These are phyloP conservation scores for Melanogrammus aeglefinus DNA, from an alignment of 2,797 vertebrate species.

Conservation along the genomic window DNA sequence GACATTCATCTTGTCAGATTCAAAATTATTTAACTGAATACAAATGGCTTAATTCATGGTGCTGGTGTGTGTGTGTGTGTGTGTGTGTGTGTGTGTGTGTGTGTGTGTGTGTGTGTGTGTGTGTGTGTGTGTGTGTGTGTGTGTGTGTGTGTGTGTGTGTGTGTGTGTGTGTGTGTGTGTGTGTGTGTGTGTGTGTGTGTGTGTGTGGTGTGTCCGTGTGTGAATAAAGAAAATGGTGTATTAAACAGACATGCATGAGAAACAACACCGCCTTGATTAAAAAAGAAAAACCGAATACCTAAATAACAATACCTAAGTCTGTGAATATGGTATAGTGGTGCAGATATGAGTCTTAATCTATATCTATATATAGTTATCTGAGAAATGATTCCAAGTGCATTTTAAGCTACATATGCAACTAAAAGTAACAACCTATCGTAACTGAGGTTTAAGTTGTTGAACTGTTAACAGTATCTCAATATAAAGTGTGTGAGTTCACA, in stretches of 20 bases:
- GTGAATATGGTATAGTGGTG: no score
- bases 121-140: no score
- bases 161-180: neutral
- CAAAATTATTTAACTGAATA: neutral
- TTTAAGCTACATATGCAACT: neutral
- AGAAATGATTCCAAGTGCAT: neutral
- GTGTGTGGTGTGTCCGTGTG: neutral
- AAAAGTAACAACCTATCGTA: neutral
- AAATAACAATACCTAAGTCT: no score
- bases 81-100: neutral
- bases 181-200: constrained; percentile 2
- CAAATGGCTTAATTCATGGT: neutral
- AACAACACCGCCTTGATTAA: no score
- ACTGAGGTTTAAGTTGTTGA: neutral
- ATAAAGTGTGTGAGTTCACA: neutral
- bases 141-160: no score
- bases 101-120: no score
- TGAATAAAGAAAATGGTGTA: neutral
- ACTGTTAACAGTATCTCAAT: neutral
- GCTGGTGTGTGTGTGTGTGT: neutral
- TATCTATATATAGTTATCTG: neutral
- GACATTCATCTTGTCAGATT: constrained; percentile 54
- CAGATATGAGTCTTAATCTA: no score
- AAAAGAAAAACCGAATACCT: no score
- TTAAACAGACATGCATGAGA: neutral